A percentile compares a stretch with the other conserved stretches of the same genome.
These are phyloP conservation scores for Marasmarcha lunaedactyla DNA, from an alignment of 2,888 invertebrate genomes.

Conservation along the genomic window DNA sequence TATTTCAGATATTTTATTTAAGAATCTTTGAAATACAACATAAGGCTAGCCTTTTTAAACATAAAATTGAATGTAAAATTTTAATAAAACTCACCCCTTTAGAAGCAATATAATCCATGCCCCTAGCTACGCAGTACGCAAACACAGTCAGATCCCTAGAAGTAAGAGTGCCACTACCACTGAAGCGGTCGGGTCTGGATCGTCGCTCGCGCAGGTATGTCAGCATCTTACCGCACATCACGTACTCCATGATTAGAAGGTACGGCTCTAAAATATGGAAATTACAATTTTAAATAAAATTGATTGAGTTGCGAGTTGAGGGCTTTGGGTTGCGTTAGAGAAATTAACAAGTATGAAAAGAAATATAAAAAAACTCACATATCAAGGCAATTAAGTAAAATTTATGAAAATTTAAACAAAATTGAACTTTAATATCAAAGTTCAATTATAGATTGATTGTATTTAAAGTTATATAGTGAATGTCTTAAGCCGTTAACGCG, in stretches of 20 bases:
- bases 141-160: constrained; percentile 83
- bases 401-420: too few relatives aligned
- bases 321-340: too few relatives aligned
- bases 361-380: not conserved
- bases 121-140: constrained; percentile 84
- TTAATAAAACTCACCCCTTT: constrained; percentile 83
- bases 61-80: too few relatives aligned
- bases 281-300: too few relatives aligned
- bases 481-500: too few relatives aligned
- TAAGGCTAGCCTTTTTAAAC: too few relatives aligned
- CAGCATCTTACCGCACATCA: constrained; percentile 84
- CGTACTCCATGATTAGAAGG: constrained; percentile 87
- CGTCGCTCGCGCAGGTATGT: constrained; percentile 77
- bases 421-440: too few relatives aligned
- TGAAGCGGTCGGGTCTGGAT: constrained; percentile 71
- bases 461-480: too few relatives aligned
- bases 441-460: too few relatives aligned
- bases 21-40: too few relatives aligned
- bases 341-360: constrained; percentile 2
- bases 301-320: not conserved
- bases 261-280: constrained; percentile 87
- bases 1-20: too few relatives aligned
- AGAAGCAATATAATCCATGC: constrained; percentile 86
- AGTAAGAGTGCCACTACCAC: constrained; percentile 75
- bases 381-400: too few relatives aligned